Conservation (phyloP, 2,113 vertebrate genomes). For the Eretmochelys imbricata region DNA sequence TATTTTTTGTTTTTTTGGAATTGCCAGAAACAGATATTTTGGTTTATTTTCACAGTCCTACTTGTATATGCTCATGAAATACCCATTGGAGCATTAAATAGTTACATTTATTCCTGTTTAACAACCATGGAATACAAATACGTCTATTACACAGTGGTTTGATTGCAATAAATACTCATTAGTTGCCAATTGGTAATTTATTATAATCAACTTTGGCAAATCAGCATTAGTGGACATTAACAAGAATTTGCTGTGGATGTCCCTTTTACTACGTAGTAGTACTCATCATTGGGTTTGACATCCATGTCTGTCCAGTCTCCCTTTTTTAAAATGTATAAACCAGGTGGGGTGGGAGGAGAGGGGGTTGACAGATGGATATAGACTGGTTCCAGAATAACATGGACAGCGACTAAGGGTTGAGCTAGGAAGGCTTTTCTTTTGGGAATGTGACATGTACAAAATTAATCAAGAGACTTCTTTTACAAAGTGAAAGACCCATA, state of each 20-base stretch:
- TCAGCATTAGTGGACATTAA: not conserved
- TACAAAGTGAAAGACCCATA: not conserved
- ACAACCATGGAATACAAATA: not conserved
- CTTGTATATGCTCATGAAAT: not conserved
- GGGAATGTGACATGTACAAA: not conserved
- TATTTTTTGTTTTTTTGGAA: not conserved
- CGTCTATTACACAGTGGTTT: not conserved
- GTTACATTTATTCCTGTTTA: not conserved
- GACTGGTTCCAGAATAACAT: not conserved
- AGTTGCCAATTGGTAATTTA: not conserved
- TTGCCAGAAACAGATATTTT: not conserved
- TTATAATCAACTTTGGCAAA: not conserved
- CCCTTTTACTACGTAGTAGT: not conserved
- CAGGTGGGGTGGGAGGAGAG: no score
- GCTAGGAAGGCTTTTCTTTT: not conserved
- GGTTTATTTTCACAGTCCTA: not conserved
- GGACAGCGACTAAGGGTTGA: not conserved
- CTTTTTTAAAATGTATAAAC: not conserved
- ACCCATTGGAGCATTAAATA: not conserved
- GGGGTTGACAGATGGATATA: not conserved
- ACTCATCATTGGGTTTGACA: not conserved
- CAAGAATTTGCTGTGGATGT: not conserved
- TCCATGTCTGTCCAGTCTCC: not conserved
- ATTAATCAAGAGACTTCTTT: not conserved
- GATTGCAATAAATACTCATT: not conserved